These are phyloP conservation scores for Sphinx pinastri DNA, from an alignment of 2,888 invertebrate species.

Conservation along the genomic window DNA sequence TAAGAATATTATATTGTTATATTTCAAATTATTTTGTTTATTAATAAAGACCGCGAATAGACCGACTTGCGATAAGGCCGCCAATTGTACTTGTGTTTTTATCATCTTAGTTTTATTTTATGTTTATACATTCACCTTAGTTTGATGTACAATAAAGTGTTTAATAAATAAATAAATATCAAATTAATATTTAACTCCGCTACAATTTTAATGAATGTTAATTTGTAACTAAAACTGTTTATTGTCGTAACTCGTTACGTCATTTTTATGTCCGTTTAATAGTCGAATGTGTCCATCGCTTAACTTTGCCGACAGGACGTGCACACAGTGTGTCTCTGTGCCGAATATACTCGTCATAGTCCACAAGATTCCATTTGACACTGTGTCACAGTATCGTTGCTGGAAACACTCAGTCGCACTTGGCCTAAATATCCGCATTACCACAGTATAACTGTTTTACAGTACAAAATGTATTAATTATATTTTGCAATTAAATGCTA, in stretches of 20 bases:
- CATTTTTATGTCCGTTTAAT: conserved; percentile 16
- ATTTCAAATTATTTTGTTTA: no score
- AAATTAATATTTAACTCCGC: neutral
- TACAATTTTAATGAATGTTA: neutral
- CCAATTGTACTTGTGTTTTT: no score
- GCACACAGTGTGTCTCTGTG: neutral
- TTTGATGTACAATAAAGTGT: no score
- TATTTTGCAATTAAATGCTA: conserved; percentile 77
- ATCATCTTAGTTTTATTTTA: no score
- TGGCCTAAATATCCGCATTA: conserved; percentile 56
- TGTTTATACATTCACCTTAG: no score
- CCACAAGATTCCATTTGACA: neutral
- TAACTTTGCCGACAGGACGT: neutral
- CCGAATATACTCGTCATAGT: neutral
- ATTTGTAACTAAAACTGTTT: conserved; percentile 16
- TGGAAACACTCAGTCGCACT: conserved; percentile 9
- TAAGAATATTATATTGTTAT: no score
- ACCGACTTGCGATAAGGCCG: no score
- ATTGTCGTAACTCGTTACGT: conserved; percentile 3
- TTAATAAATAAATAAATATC: neutral
- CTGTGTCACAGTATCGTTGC: neutral
- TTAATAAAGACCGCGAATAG: no score
- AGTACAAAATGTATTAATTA: conserved; percentile 70
- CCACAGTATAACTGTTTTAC: conserved; percentile 58
- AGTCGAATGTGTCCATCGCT: conserved; percentile 2